Evolutionary conservation across 2,113 vertebrate genomes (phyloP).

Genomic region (Sander lucioperca): DNA sequence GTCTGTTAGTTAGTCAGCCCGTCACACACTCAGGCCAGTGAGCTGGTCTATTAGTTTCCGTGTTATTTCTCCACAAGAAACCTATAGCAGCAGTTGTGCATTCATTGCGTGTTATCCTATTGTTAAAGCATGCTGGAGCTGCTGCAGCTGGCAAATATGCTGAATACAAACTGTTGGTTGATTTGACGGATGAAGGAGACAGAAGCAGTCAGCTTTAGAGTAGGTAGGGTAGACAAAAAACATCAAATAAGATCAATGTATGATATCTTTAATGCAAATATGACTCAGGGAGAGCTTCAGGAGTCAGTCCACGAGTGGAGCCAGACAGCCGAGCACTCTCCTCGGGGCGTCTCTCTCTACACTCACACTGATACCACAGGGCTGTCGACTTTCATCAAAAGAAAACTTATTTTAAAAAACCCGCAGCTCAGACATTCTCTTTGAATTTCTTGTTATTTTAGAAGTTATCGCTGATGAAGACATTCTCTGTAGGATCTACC

Average conservation of each 20-base stretch:
- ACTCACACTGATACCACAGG: not conserved
- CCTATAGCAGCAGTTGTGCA: not conserved
- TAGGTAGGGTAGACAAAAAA: not conserved
- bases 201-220: not conserved
- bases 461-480: not conserved
- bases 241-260: not conserved
- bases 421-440: not conserved
- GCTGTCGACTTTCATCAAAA: not conserved
- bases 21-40: not conserved
- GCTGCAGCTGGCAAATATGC: not conserved
- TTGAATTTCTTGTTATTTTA: constrained; percentile 21
- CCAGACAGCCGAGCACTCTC: not conserved
- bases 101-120: not conserved
- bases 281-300: not conserved
- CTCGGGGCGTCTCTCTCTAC: not conserved
- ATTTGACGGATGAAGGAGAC: not conserved
- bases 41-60: not conserved
- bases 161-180: not conserved
- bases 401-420: not conserved
- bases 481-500: not conserved
- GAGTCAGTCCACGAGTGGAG: not conserved
- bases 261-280: not conserved
- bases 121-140: not conserved
- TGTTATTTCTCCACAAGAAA: not conserved
- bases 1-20: not conserved